phyloP scores from a whole-genome alignment of 1,140 invertebrate genomes.

The Andricus grossulariae region DNA sequence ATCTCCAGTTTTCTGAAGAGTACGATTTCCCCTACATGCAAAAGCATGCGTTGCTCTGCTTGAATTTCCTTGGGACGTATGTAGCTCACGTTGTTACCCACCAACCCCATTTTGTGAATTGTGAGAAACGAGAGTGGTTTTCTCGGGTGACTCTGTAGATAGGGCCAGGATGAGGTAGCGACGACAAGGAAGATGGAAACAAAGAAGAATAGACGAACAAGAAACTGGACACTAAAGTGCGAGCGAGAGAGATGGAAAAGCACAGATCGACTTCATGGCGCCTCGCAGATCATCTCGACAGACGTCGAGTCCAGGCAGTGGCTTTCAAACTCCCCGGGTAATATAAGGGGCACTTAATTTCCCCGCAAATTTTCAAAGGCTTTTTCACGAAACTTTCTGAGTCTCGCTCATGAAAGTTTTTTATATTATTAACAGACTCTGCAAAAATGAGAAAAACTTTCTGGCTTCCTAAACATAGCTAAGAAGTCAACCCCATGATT shows the following conservation, averaged over 20 bases:
- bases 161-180: slow-evolving; percentile 33
- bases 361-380: slow-evolving; percentile 2
- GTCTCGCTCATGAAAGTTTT: slow-evolving; percentile 42
- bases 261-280: slow-evolving; percentile 49
- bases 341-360: slow-evolving; percentile 28
- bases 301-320: slow-evolving; percentile 37
- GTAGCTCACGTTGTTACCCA: slow-evolving; percentile 47
- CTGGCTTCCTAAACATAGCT: background rate
- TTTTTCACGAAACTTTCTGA: slow-evolving; percentile 37
- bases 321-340: slow-evolving; percentile 34
- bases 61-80: slow-evolving; percentile 16
- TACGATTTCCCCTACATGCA: background rate
- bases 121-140: slow-evolving; percentile 47
- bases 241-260: slow-evolving; percentile 42
- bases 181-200: slow-evolving; percentile 39
- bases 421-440: too few species aligned
- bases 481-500: too few species aligned
- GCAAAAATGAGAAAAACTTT: too few species aligned
- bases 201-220: slow-evolving; percentile 36
- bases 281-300: slow-evolving; percentile 43
- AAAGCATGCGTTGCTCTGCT: background rate
- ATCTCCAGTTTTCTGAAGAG: background rate
- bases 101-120: slow-evolving; percentile 46
- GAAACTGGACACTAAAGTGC: slow-evolving; percentile 31
- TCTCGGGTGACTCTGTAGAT: slow-evolving; percentile 38